phyloP scores from a whole-genome alignment of 2,797 vertebrate species.

The Manis crassicaudata region DNA sequence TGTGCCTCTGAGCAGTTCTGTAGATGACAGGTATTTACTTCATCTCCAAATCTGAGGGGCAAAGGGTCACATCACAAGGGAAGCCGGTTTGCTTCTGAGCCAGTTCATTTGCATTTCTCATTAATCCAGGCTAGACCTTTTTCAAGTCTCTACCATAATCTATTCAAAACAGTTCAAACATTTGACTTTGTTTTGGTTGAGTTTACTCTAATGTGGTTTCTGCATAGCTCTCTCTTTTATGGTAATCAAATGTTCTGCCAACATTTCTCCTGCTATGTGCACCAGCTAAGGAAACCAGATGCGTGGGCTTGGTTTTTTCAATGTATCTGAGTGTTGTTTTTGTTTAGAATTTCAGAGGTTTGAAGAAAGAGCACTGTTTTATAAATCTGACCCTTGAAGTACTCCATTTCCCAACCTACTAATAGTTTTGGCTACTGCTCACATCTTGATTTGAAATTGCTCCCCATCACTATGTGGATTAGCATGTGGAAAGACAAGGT shows the following conservation, averaged over 20 bases:
- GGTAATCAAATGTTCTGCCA: conserved; percentile 89
- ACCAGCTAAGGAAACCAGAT: conserved; percentile 88
- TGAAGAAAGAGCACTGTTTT: conserved; percentile 82
- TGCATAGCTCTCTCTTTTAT: conserved; percentile 86
- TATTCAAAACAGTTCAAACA: conserved; percentile 82
- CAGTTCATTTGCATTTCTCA: conserved; percentile 80
- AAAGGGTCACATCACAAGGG: conserved; percentile 65
- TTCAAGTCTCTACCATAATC: conserved; percentile 79
- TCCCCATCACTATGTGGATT: conserved; percentile 64
- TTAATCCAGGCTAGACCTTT: conserved; percentile 82
- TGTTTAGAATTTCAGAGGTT: conserved; percentile 85
- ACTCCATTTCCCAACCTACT: conserved; percentile 77
- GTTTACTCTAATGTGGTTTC: conserved; percentile 84
- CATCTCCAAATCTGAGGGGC: conserved; percentile 57
- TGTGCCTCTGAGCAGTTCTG: background rate
- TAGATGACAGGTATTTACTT: conserved; percentile 71
- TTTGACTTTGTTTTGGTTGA: conserved; percentile 86
- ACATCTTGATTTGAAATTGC: conserved; percentile 72
- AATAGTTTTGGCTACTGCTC: conserved; percentile 81
- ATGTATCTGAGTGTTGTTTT: conserved; percentile 84
- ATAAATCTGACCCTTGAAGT: conserved; percentile 76
- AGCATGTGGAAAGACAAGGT: conserved; percentile 67
- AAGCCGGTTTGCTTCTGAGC: conserved; percentile 64
- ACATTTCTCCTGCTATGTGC: conserved; percentile 86
- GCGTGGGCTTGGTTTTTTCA: conserved; percentile 85